Evolutionary conservation across 2,888 invertebrate genomes (phyloP).

Genomic region (Nephrotoma appendiculata): DNA sequence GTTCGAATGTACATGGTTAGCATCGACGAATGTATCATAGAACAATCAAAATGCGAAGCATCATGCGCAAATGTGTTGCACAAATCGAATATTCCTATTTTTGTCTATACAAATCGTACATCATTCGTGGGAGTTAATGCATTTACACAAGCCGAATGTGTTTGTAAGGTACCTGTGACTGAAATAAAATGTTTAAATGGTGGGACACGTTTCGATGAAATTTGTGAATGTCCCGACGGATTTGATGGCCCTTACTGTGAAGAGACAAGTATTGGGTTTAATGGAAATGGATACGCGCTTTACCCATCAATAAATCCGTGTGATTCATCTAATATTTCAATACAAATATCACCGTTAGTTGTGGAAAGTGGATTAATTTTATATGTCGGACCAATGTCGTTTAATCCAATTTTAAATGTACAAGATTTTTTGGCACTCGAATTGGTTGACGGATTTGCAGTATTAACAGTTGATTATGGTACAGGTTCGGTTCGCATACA

Average conservation of each 20-base stretch:
- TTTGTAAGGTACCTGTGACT: slow-evolving; percentile 34
- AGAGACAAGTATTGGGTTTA: slow-evolving; percentile 72
- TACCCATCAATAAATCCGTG: slow-evolving; percentile 80
- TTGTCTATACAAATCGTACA: slow-evolving; percentile 84
- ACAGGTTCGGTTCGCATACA: slow-evolving; percentile 59
- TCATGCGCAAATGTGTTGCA: slow-evolving; percentile 71
- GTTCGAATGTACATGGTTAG: slow-evolving; percentile 73
- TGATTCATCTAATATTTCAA: slow-evolving; percentile 62
- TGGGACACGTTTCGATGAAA: slow-evolving; percentile 45
- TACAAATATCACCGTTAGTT: slow-evolving; percentile 61
- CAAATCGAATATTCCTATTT: slow-evolving; percentile 56
- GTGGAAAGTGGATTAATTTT: slow-evolving; percentile 70
- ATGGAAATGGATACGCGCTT: slow-evolving; percentile 86
- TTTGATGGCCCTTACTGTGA: slow-evolving; percentile 83
- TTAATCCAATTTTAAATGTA: slow-evolving; percentile 46
- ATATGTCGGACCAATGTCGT: slow-evolving; percentile 72
- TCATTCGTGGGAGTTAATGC: slow-evolving; percentile 90
- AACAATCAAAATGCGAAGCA: slow-evolving; percentile 51
- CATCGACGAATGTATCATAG: slow-evolving; percentile 79
- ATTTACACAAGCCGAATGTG: slow-evolving; percentile 64
- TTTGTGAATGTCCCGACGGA: slow-evolving; percentile 70
- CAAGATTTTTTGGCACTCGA: slow-evolving; percentile 86
- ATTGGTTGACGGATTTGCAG: slow-evolving; percentile 65
- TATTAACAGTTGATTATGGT: slow-evolving; percentile 77
- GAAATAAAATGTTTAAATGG: slow-evolving; percentile 60